phyloP scores from a whole-genome alignment of 2,797 vertebrate species.

The Anabacerthia variegaticeps region DNA sequence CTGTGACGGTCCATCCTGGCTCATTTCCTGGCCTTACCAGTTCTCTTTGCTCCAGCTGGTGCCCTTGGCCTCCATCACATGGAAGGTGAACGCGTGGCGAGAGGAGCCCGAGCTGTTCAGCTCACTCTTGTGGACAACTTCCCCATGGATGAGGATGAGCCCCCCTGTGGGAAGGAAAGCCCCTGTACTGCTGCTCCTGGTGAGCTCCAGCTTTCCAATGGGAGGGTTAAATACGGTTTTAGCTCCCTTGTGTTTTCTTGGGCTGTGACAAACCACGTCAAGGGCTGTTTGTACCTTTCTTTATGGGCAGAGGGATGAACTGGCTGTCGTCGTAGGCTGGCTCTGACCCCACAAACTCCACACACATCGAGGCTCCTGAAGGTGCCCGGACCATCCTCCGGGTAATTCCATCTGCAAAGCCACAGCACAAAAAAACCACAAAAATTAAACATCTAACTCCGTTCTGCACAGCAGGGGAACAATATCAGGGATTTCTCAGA shows the following conservation, averaged over 20 bases:
- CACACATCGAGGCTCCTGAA: slow-evolving; percentile 76
- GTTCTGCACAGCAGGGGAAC: not conserved
- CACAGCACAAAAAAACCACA: not conserved
- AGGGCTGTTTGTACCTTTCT: slow-evolving; percentile 81
- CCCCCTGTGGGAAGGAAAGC: slow-evolving; percentile 76
- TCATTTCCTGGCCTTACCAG: slow-evolving; percentile 80
- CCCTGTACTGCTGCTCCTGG: not conserved
- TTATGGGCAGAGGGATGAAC: slow-evolving; percentile 84
- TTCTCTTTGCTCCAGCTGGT: slow-evolving; percentile 91
- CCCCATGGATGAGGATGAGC: slow-evolving; percentile 88
- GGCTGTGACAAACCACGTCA: not conserved
- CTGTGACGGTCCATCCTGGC: not conserved
- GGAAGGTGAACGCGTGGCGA: slow-evolving; percentile 91
- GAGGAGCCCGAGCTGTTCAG: slow-evolving; percentile 84
- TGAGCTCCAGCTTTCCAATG: not conserved
- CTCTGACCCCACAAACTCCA: slow-evolving; percentile 85
- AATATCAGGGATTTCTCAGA: not conserved
- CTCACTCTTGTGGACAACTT: slow-evolving; percentile 92
- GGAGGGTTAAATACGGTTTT: not conserved
- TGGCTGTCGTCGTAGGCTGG: slow-evolving; percentile 69
- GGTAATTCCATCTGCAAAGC: slow-evolving; percentile 81
- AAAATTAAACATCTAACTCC: not conserved
- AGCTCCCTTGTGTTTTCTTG: not conserved
- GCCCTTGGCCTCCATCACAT: slow-evolving; percentile 89
- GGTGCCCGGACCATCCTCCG: slow-evolving; percentile 87